phyloP scores from a whole-genome alignment of 92 coral and sea anemone species.

The Porites lobata region DNA sequence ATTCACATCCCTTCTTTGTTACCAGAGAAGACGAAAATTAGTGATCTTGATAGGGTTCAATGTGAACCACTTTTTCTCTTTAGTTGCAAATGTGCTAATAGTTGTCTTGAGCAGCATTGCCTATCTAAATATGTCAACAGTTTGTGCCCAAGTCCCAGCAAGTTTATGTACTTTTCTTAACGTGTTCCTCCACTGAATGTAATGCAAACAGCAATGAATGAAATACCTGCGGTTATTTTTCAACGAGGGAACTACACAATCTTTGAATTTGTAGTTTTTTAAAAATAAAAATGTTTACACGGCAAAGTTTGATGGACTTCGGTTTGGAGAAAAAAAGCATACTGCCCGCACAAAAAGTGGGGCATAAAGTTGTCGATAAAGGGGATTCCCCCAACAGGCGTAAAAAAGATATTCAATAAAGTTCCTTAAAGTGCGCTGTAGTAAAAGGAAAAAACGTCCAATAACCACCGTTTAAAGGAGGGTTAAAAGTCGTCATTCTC shows the following conservation, averaged over 20 bases:
- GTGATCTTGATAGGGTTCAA: too few relatives aligned
- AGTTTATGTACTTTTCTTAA: slow-evolving; percentile 13
- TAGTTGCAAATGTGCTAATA: too few relatives aligned
- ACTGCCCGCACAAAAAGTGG: neutral
- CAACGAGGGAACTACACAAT: slow-evolving; percentile 18
- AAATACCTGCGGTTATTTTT: slow-evolving; percentile 41
- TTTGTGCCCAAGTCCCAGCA: slow-evolving; percentile 78
- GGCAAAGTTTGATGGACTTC: too few relatives aligned
- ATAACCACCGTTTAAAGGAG: too few relatives aligned
- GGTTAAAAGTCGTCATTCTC: too few relatives aligned
- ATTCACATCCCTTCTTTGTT: too few relatives aligned
- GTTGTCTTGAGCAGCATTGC: slow-evolving; percentile 51
- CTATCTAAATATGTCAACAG: slow-evolving; percentile 72
- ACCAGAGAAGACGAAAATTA: too few relatives aligned
- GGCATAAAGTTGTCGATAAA: slow-evolving; percentile 29
- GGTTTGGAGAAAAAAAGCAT: too few relatives aligned
- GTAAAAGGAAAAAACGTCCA: too few relatives aligned
- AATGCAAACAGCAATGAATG: slow-evolving; percentile 26
- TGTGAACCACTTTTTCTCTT: too few relatives aligned
- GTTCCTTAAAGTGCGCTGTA: neutral
- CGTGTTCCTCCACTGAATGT: slow-evolving; percentile 38
- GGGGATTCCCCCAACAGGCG: neutral
- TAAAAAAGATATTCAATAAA: neutral
- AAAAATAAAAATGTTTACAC: too few relatives aligned
- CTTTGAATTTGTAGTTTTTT: slow-evolving; percentile 22